Evolutionary conservation across 2,797 vertebrate genomes (phyloP), one percentile per base, ranked within the genome.

Genomic region (Acanthiza pusilla): DNA sequence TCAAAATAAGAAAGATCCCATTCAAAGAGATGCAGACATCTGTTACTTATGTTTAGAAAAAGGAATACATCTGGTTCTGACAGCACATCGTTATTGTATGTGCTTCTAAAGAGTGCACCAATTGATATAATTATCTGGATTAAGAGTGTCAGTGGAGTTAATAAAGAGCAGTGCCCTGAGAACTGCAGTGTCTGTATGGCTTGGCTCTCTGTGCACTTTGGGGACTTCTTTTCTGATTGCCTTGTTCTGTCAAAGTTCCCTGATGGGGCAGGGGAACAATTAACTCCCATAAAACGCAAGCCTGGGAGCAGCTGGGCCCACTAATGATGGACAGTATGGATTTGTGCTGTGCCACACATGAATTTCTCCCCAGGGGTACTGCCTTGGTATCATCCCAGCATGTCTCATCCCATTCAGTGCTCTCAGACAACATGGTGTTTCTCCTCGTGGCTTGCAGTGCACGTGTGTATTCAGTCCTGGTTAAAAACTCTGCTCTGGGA

Each of bases 381-480:
- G 57, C 51, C n/a, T 85, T 1, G 2, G 6, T 86, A 16, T 43
- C 61, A 78, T n/a, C 50, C 25, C 47, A 58, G 62, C 40, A 3
- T 1, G 2, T 82, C 40, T 43, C 14, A 7, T 50, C 34, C 66
- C 1, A 0, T 54, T 80, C 48, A 16, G 58, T 40, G 29, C 50
- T n/a, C 53, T 63, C 40, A 51, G 79, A 66, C 19, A 32, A 4
- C 0, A 2, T 15, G n/a, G 22, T 70, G 36, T 45, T 13, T 4
- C 57, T 75, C 36, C 62, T 89, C 2, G 0, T n/a, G 74, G 50
- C 54, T 48, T 0, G 0, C 32, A 38, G 53, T 55, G 15, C 43
- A 2, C 9, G 5, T 0, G 4, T 38, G 21, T 36, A 1, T 53
- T 83, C 42, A 10, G 0, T 77, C 29, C 62, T 30, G 60, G 13